Evolutionary conservation across 92 coral and sea anemone genomes (phyloP), one percentile per base, ranked within the genome.

Genomic region (Palythoa caribaeorum): DNA sequence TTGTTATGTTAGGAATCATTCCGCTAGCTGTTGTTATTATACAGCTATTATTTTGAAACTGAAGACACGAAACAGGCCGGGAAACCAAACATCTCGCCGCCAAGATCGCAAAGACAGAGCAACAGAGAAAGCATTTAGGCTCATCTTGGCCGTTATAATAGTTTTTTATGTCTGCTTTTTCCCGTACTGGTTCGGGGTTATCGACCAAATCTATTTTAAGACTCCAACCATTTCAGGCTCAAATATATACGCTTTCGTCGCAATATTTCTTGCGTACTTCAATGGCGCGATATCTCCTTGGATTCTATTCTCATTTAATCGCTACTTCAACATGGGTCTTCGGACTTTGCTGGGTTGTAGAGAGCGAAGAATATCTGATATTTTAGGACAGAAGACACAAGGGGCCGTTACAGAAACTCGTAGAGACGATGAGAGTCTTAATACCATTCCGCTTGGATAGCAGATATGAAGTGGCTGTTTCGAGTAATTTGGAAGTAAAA

Each of bases 181-280:
- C 8, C 83, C 83, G 35, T 77, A 77, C 66, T 77, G 83, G 83
- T 20, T 77, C 9, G 83, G 83, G 28, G 19, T 57, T 3, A 53
- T 77, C 9, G 83, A 77, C 14, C 10, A 16, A 0, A 35, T 35
- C 13, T 77, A 51, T 77, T 77, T 77, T 3, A 52, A 52, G n/a
- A 77, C 65, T 28, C 66, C 83, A 14, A 19, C 83, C 17, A 35
- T 77, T 54, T 77, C 83, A 53, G 83, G 83, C 50, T 77, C 83
- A 13, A 77, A 14, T 6, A 35, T 51, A 28, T 77, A 53, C 48
- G 68, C 44, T 12, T 53, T 77, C 11, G 37, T 48, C 6, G 83
- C 68, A 77, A 77, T 77, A 9, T 77, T 77, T 47, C 37, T 77
- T 77, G 83, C 83, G 1, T 77, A 77, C 21, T 28, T 77, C 12